Percentiles rank a stretch among this genome's conserved stretches.
Evolutionary conservation across 2,113 vertebrate genomes (phyloP).

Genomic region (Ammospiza caudacuta): DNA sequence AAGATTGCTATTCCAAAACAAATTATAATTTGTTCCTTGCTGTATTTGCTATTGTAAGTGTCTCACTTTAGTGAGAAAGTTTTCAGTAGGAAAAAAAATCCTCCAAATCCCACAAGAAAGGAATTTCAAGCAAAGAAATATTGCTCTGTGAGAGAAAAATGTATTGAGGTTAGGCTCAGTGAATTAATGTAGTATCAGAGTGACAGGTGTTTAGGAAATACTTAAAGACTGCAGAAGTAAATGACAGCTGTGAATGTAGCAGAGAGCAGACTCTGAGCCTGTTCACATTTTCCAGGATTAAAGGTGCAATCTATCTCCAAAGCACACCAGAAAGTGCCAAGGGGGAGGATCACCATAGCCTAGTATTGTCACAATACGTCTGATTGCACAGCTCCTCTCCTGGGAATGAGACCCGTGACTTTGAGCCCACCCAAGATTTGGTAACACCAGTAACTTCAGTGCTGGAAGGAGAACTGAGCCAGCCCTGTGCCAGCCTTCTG

Average conservation of each 20-base stretch:
- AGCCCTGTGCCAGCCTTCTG: background rate
- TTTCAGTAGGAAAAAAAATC: background rate
- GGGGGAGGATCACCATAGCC: background rate
- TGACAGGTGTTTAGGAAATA: background rate
- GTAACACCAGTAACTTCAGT: background rate
- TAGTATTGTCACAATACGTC: fast-evolving
- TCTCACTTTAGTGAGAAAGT: background rate
- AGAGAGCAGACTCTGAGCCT: background rate
- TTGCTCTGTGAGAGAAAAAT: background rate
- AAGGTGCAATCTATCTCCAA: background rate
- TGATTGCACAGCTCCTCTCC: background rate
- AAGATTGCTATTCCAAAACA: background rate
- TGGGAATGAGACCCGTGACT: background rate
- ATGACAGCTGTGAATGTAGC: background rate
- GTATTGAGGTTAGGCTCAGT: background rate
- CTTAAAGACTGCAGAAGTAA: background rate
- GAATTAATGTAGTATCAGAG: background rate
- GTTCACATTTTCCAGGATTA: background rate
- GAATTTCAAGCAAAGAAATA: background rate
- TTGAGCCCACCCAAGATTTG: background rate
- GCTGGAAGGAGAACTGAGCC: background rate
- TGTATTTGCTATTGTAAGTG: background rate
- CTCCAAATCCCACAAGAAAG: background rate
- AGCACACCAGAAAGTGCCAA: background rate
- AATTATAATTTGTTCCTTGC: background rate